Base-by-base conservation (phyloP, 2,797 vertebrate species). In the Discoglossus pictus region DNA sequence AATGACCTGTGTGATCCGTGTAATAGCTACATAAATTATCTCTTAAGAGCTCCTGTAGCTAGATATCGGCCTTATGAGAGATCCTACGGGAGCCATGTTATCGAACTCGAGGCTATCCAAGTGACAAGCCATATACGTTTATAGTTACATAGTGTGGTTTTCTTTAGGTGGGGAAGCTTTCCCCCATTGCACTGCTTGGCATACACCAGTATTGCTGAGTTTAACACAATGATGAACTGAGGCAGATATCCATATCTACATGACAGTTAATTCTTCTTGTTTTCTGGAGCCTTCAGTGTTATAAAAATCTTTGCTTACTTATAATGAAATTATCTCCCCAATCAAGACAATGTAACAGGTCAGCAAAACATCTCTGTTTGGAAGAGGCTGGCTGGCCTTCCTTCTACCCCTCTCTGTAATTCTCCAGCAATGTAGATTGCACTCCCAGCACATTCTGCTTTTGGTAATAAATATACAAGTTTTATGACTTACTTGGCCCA, bases 361-460 rank as follows among this genome's bases (percentile, higher is more conserved):
- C 42, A 48, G 46, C 27, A 56, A 15, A 24, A 16, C 7, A 20
- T 23, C 27, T 8, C 23, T n/a, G 44, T 38, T 36, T 55, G 40
- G 11, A 10, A 15, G n/a, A 10, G 12, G 15, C 44, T 64, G 51
- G 11, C 53, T 36, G 10, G 9, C 18, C 31, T 56, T 60, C 36
- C 2, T 51, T 50, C 39, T 61, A 23, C 40, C 42, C 59, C 56
- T 65, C 48, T 67, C 38, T 39, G 39, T 61, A 21, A 40, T 47
- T 60, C 67, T 55, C 52, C 39, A 53, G 51, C 16, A 51, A 31
- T 65, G 42, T 34, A 53, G 56, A 62, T 13, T 7, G 1, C 10
- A 6, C 2, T 74, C 38, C 52, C 56, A 20, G 0, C 38, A 35
- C 1, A n/a, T 11, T 70, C 7, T 36, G 10, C 21, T 4, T 34